phyloP scores from a whole-genome alignment of 2,113 vertebrate species.

The Microtus richardsoni region DNA sequence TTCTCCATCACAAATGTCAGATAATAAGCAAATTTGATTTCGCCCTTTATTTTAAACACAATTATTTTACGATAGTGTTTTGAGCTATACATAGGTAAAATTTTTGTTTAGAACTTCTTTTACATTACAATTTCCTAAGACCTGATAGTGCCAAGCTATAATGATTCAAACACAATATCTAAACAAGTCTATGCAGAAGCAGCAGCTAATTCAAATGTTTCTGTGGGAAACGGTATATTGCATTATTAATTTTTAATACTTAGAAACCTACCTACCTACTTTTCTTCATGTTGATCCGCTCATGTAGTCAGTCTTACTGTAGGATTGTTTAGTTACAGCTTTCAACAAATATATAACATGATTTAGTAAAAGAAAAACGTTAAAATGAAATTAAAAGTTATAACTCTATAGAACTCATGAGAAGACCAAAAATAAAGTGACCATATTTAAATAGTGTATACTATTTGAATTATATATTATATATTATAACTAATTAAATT shows the following conservation, averaged over 20 bases:
- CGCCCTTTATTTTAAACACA: neutral
- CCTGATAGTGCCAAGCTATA: neutral
- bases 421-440: slow-evolving; percentile 65
- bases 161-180: slow-evolving; percentile 7
- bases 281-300: slow-evolving; percentile 25
- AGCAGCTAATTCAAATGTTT: slow-evolving; percentile 41
- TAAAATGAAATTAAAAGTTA: slow-evolving; percentile 55
- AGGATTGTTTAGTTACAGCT: neutral
- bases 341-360: slow-evolving; percentile 20
- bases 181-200: neutral
- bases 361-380: slow-evolving; percentile 17
- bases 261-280: neutral
- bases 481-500: too few relatives aligned
- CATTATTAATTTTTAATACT: slow-evolving; percentile 44
- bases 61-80: neutral
- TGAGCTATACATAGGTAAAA: neutral
- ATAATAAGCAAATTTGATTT: neutral
- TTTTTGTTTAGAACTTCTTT: neutral
- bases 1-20: neutral
- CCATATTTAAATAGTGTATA: slow-evolving; percentile 24
- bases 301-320: neutral
- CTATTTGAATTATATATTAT: slow-evolving; percentile 19
- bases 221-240: neutral
- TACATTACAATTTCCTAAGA: neutral
- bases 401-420: slow-evolving; percentile 55